A percentile compares a stretch with the other conserved stretches of the same genome.
Evolutionary conservation across 1,140 invertebrate genomes (phyloP).

Genomic region (Drosophila bipectinata): DNA sequence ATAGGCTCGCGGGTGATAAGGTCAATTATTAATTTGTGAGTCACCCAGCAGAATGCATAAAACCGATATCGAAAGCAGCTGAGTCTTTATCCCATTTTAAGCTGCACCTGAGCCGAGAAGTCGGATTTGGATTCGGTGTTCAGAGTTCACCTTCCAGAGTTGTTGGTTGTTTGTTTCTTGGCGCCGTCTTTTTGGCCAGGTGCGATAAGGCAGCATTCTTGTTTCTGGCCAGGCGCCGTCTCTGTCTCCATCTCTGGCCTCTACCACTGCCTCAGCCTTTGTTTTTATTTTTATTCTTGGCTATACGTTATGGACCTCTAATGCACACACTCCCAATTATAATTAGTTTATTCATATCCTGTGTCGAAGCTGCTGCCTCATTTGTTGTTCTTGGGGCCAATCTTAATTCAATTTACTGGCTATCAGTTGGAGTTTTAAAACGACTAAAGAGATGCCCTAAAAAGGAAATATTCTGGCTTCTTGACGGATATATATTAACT

Average conservation of each 20-base stretch:
- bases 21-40: conserved; percentile 77
- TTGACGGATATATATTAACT: no score
- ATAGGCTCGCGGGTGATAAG: conserved; percentile 58
- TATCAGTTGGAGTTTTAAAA: conserved; percentile 24
- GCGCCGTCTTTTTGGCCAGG: conserved; percentile 71
- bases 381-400: conserved; percentile 72
- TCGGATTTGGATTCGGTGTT: conserved; percentile 5
- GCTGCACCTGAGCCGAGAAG: conserved; percentile 14
- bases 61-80: conserved; percentile 57
- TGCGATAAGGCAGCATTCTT: conserved; percentile 78
- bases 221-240: conserved; percentile 53
- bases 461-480: no score
- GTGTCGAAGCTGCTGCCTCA: conserved; percentile 73
- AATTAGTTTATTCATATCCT: conserved; percentile 83
- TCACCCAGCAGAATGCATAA: conserved; percentile 62
- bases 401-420: conserved; percentile 82
- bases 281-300: conserved; percentile 4
- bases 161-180: conserved; percentile 57
- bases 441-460: conserved; percentile 33
- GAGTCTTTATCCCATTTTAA: conserved; percentile 38
- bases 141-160: conserved; percentile 30
- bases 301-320: conserved; percentile 30
- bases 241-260: conserved; percentile 1
- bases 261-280: background rate
- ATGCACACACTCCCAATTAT: conserved; percentile 63